Evolutionary conservation across 2,797 vertebrate species (phyloP).

Genomic region (Rousettus madagascariensis): DNA sequence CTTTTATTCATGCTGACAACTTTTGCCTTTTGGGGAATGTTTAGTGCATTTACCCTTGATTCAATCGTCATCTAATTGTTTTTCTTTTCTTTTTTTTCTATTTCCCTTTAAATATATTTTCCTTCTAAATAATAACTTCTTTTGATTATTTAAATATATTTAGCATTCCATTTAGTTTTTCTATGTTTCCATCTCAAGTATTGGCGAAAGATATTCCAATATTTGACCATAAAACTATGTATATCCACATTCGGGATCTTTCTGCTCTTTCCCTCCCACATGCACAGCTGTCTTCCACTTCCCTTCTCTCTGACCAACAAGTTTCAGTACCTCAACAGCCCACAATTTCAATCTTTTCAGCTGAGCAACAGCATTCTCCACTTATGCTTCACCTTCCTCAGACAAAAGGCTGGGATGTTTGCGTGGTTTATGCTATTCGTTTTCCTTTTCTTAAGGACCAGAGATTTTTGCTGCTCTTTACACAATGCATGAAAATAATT

Average conservation of each 20-base stretch:
- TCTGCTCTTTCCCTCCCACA: no score
- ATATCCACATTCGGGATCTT: neutral
- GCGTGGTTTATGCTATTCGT: neutral
- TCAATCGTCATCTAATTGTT: neutral
- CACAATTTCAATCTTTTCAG: neutral
- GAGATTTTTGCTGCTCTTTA: neutral
- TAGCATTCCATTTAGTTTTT: neutral
- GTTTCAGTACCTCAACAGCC: neutral
- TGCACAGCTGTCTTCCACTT: neutral
- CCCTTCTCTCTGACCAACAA: neutral
- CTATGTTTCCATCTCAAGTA: neutral
- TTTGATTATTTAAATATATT: neutral
- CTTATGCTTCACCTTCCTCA: neutral
- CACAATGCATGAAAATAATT: neutral
- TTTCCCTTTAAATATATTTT: neutral
- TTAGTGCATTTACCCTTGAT: neutral
- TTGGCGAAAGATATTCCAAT: neutral
- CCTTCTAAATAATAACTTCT: neutral
- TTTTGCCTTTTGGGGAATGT: neutral
- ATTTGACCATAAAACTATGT: neutral
- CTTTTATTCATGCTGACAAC: neutral
- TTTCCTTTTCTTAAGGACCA: neutral
- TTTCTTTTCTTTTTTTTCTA: neutral
- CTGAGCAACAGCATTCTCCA: neutral
- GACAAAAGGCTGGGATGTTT: neutral